These are phyloP conservation scores for Chamaetylas fuelleborni DNA, from an alignment of 2,113 vertebrate species.

Conservation along the genomic window DNA sequence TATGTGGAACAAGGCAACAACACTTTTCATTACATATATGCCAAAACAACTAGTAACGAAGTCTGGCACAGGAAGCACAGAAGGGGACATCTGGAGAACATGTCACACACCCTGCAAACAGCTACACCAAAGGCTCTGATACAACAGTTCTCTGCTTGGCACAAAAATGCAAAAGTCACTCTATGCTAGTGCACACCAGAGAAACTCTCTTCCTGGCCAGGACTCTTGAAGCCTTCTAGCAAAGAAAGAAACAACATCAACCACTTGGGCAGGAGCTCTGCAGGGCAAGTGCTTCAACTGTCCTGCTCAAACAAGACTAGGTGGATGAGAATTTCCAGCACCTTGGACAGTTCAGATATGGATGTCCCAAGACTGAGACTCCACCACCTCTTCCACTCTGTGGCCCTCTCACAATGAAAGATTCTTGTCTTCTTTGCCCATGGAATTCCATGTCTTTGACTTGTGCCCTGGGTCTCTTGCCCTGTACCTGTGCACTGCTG, in stretches of 20 bases:
- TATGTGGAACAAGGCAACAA: rapidly evolving
- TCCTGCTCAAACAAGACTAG: neutral
- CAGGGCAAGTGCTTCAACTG: neutral
- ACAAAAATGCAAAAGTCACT: too few relatives aligned
- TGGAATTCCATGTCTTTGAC: neutral
- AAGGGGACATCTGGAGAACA: rapidly evolving
- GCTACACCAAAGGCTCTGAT: too few relatives aligned
- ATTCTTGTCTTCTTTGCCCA: rapidly evolving
- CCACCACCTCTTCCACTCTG: too few relatives aligned
- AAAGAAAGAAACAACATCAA: neutral
- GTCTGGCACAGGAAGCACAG: neutral
- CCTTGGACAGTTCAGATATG: neutral
- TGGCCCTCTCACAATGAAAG: too few relatives aligned
- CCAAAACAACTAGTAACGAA: too few relatives aligned
- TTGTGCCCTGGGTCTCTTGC: neutral
- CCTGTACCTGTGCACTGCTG: rapidly evolving
- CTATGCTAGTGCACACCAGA: neutral
- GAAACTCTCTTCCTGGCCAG: neutral
- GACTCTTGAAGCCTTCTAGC: too few relatives aligned
- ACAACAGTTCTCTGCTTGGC: neutral
- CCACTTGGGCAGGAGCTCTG: neutral
- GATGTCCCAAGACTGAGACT: rapidly evolving
- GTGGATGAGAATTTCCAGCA: neutral
- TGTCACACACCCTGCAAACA: too few relatives aligned
- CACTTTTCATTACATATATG: too few relatives aligned